phyloP scores from a whole-genome alignment of 2,113 vertebrate species.

The Rhynchomys soricoides region DNA sequence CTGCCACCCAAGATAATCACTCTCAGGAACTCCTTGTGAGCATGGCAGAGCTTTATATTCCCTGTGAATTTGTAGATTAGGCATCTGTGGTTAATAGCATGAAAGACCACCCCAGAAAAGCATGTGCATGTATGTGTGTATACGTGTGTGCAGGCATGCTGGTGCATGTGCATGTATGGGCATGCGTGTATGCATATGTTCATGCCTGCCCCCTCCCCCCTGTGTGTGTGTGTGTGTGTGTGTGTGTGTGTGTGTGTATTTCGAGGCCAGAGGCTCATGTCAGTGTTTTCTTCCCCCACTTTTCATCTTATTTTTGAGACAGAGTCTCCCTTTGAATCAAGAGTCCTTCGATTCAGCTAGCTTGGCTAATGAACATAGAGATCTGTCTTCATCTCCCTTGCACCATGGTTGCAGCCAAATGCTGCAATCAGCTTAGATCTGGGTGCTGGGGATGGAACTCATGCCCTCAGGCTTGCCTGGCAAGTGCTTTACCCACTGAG shows the following conservation, averaged over 20 bases:
- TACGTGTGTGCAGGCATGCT: not conserved
- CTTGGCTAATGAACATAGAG: not conserved
- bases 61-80: not conserved
- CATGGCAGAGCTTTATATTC: not conserved
- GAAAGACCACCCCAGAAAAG: not conserved
- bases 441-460: not conserved
- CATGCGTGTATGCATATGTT: too few species aligned
- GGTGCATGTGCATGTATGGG: not conserved
- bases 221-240: not conserved
- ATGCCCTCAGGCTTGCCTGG: not conserved
- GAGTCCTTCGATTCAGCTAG: not conserved
- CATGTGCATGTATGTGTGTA: too few species aligned
- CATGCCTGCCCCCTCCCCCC: too few species aligned
- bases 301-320: not conserved
- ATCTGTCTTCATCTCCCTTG: not conserved
- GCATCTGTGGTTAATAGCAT: not conserved
- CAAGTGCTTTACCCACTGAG: not conserved
- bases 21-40: not conserved
- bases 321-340: not conserved
- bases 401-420: not conserved
- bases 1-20: too few species aligned
- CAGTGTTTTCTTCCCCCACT: not conserved
- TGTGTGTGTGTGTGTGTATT: not conserved
- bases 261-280: not conserved
- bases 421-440: not conserved